Conservation (phyloP, 2,113 vertebrate genomes). For the Rhizomys pruinosus region DNA sequence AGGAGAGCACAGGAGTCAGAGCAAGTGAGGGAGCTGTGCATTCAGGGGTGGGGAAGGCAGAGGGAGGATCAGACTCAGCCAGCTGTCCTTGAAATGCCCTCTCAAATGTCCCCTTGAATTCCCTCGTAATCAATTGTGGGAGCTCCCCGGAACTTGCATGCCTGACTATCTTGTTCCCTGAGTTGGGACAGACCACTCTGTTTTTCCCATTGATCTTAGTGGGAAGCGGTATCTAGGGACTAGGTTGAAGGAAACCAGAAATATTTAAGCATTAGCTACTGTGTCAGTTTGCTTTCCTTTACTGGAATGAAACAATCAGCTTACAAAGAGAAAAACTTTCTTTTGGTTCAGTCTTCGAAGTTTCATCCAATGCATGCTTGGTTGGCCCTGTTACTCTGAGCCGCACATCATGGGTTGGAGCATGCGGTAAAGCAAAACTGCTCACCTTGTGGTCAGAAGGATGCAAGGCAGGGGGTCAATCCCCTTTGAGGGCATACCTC, state of each 20-base stretch:
- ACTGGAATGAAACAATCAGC: neutral
- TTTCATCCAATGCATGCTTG: neutral
- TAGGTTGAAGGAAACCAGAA: neutral
- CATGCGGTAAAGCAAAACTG: neutral
- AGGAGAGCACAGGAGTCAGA: neutral
- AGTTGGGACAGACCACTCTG: neutral
- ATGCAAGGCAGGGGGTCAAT: too few species aligned
- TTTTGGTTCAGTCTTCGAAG: neutral
- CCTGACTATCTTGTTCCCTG: neutral
- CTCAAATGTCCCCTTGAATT: neutral
- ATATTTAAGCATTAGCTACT: neutral
- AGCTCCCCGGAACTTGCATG: neutral
- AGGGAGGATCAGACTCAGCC: neutral
- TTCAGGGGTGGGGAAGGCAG: neutral
- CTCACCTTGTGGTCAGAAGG: neutral
- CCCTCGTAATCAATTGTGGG: neutral
- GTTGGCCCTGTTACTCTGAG: neutral
- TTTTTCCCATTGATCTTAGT: neutral
- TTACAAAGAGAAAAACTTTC: neutral
- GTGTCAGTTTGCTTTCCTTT: neutral
- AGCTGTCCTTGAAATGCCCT: neutral
- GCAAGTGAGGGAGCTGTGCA: neutral
- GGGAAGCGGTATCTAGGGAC: neutral
- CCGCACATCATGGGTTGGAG: neutral
- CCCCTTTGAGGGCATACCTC: neutral